Percentiles rank a stretch among this genome's conserved stretches.
Conservation (phyloP, 2,797 vertebrate genomes). For the Odontamblyopus rebecca region DNA sequence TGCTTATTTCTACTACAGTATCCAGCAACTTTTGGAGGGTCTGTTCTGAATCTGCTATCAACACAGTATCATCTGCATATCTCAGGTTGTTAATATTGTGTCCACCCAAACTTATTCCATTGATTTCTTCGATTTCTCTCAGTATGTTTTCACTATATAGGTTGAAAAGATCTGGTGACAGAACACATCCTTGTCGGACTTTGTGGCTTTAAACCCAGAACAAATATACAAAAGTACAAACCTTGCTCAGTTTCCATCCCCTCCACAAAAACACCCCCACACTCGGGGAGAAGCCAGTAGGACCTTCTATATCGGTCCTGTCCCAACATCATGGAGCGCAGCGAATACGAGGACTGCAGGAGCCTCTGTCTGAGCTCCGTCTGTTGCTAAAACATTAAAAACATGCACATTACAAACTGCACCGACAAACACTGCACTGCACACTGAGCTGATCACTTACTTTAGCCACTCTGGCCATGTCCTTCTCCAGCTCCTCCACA, state of each 20-base stretch:
- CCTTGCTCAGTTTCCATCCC: conserved; percentile 89
- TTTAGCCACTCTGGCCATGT: conserved; percentile 91
- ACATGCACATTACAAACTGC: background rate
- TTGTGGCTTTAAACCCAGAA: no score
- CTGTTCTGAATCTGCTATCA: no score
- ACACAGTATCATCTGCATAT: no score
- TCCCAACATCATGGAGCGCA: conserved; percentile 91
- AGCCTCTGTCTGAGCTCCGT: conserved; percentile 90
- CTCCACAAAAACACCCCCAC: conserved; percentile 91
- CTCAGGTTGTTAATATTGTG: no score
- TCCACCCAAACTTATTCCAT: no score
- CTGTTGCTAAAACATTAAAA: conserved; percentile 83
- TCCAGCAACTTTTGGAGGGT: no score
- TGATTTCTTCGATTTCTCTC: no score
- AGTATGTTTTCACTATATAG: no score
- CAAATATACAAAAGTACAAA: conserved; percentile 49
- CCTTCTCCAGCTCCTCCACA: conserved; percentile 92
- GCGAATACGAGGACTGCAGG: conserved; percentile 87
- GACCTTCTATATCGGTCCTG: conserved; percentile 93
- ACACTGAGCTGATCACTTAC: conserved; percentile 65
- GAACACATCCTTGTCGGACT: no score
- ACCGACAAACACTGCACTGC: background rate
- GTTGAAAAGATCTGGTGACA: no score
- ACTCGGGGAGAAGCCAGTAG: conserved; percentile 94
- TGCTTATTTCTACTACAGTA: no score